Base-by-base conservation (phyloP, 2,113 vertebrate genomes). In the Montifringilla adamsi region DNA sequence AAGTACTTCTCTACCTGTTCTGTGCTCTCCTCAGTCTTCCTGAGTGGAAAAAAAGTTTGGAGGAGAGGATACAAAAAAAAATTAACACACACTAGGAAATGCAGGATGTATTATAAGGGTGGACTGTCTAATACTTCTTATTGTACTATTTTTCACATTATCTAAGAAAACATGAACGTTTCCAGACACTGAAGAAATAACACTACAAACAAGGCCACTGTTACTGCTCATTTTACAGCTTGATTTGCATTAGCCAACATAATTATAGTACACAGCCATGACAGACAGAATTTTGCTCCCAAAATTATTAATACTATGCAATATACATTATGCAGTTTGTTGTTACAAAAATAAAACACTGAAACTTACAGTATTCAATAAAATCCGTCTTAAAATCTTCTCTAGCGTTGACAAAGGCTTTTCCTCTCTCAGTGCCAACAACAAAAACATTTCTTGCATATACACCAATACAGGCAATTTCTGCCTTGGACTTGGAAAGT, bases 321-420 rank as follows among this genome's bases (percentile, higher is more conserved):
- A 53, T 14, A 59, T 2, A 74, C 5, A 35, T 68, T 30, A 88
- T 41, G 33, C 16, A 73, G 78, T 49, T 74, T 53, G 81, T 46
- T n/a, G 86, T 72, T 44, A 88, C 5, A 78, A 88, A 88, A 83
- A 74, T 1, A 86, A 24, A 83, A 62, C 30, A 55, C 31, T 27
- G 56, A 58, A 75, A 97, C 98, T 98, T 97, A 98, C 98, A 98
- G 84, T 98, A 98, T 93, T 98, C 98, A 58, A 98, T 95, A 89
- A 98, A 98, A 86, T 98, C 98, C 90, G 95, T 97, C 90, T 98
- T 98, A 80, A 98, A 97, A 93, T 98, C 98, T 93, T 98, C 98
- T 60, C 98, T 97, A 15, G 97, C 96, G 53, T 98, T 98, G 89
- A 98, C 94, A 91, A 98, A 98, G 70, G 97, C 96, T 86, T 97